Base-by-base conservation (phyloP, 2,797 vertebrate species). In the Neosilurus hyrtlii region DNA sequence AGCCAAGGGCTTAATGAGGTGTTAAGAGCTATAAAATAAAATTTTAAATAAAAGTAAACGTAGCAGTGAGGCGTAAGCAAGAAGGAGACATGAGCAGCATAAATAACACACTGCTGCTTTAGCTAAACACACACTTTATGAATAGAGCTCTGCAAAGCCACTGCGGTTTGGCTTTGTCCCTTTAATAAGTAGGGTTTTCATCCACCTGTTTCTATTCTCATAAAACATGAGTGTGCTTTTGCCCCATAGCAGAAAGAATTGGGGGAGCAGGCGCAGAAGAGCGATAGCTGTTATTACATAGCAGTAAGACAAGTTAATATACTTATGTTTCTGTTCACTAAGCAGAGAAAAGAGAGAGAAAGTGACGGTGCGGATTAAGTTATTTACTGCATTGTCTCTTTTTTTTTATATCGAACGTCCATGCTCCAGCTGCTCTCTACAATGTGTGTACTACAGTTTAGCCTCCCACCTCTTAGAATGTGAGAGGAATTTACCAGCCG, bases 1-100 rank as follows among this genome's bases (percentile, higher is more conserved):
- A 90, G 92, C 93, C 92, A 93, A 93, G 88, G 88, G 89, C 88
- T 90, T 93, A 93, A 94, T 92, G 93, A 93, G 91, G 92, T 93
- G 93, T 84, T 89, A 89, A 90, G 71, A 87, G 87, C 82, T 56
- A 66, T 82, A 80, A 86, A 92, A 91, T 84, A 85, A 85, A 85
- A 82, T 84, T 85, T 81, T 81, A 82, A 83, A 78, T 86, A 49
- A 82, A 83, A 84, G 83, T 84, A 82, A 86, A 74, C 80, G 79
- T 51, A 59, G 59, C 82, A 74, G 79, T 30, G 54, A 66, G 71
- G 73, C 73, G 52, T 22, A 79, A 74, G 76, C 72, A 15, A 81
- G 61, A 61, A 54, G 37, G 72, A 73, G 62, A 74, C 63, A 57
- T 79, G 18, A 72, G 30, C 43, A 22, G 63, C 79, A 82, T 79